These are phyloP conservation scores for Brachionus rubens DNA, from an alignment of 1,140 invertebrate genomes.

Conservation along the genomic window DNA sequence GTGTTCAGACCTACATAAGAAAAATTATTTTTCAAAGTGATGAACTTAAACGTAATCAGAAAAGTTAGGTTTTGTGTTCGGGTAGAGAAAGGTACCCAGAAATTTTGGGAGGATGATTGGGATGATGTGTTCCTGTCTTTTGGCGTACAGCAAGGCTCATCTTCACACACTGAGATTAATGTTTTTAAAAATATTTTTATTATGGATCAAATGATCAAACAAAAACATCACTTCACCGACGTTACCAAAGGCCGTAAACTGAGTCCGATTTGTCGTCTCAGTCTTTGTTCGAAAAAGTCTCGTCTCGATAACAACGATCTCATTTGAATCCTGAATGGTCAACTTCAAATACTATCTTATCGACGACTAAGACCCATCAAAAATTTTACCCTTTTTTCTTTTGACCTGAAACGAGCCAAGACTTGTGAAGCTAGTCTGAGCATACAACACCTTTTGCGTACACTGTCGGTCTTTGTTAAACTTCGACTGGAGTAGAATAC, in stretches of 20 bases:
- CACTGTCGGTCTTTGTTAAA: not conserved
- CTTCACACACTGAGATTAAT: not conserved
- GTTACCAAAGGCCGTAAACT: not conserved
- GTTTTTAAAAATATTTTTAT: conserved; percentile 11
- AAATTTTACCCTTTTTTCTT: not conserved
- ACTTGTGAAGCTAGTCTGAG: not conserved
- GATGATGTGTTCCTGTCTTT: not conserved
- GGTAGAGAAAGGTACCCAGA: no score
- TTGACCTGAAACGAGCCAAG: not conserved
- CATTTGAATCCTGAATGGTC: no score
- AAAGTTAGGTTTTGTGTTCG: no score
- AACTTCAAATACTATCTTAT: no score
- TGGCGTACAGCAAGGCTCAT: not conserved
- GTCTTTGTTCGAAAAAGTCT: not conserved
- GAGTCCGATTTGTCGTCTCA: not conserved
- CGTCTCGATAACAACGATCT: no score
- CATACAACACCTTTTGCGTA: not conserved
- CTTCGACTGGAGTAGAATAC: not conserved
- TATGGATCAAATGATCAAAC: conserved; percentile 29
- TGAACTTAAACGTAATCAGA: no score
- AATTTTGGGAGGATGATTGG: no score
- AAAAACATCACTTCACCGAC: conserved; percentile 9
- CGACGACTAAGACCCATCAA: no score
- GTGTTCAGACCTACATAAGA: no score
- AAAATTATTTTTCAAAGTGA: no score